phyloP scores from a whole-genome alignment of 2,888 invertebrate species.

The Lasioglossum malachurum region DNA sequence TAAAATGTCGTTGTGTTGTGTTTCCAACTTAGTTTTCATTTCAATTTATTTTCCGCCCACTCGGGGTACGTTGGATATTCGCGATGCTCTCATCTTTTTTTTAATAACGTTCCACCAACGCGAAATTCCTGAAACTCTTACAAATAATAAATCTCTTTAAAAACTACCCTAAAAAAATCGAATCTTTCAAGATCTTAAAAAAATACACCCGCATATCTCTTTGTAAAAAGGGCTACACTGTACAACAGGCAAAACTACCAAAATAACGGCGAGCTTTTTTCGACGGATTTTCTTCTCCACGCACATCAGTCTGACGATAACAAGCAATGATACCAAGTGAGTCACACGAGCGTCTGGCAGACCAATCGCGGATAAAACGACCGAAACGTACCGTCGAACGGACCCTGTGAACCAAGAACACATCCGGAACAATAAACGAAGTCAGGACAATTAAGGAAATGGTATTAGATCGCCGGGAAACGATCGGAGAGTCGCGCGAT shows the following conservation, averaged over 20 bases:
- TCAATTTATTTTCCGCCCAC: background rate
- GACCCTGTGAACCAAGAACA: background rate
- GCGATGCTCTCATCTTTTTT: background rate
- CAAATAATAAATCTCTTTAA: too few relatives aligned
- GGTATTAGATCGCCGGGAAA: conserved; percentile 1
- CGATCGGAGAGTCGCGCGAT: background rate
- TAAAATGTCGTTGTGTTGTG: background rate
- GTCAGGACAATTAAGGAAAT: conserved; percentile 24
- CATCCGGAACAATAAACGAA: background rate
- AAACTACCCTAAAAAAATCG: too few relatives aligned
- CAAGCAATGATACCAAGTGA: background rate
- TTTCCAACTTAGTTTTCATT: background rate
- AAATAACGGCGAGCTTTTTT: too few relatives aligned
- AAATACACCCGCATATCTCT: too few relatives aligned
- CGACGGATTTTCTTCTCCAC: background rate
- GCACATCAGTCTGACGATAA: background rate
- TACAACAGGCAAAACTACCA: too few relatives aligned
- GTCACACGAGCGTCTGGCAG: conserved; percentile 9
- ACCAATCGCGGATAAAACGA: background rate
- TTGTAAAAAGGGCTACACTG: too few relatives aligned
- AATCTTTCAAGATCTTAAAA: too few relatives aligned
- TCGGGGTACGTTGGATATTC: too few relatives aligned
- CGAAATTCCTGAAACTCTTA: too few relatives aligned
- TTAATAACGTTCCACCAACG: background rate
- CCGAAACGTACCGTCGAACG: background rate